phyloP scores from a whole-genome alignment of 2,113 vertebrate genomes.

The Loxodonta africana region DNA sequence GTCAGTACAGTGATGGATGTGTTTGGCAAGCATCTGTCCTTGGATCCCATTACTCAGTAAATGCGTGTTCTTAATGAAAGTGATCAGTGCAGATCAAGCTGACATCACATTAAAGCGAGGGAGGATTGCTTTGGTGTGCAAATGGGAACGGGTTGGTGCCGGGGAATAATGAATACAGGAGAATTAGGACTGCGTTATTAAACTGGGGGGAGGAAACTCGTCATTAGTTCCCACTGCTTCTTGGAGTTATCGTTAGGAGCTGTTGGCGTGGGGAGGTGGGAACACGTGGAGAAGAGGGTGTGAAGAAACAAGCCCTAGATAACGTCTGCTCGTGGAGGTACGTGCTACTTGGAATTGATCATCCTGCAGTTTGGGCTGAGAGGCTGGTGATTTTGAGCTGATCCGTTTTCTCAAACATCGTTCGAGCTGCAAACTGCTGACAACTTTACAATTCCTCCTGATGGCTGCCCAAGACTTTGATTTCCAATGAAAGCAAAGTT shows the following conservation, averaged over 20 bases:
- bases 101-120: slow-evolving; percentile 75
- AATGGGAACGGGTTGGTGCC: slow-evolving; percentile 79
- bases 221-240: slow-evolving; percentile 64
- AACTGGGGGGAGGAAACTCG: slow-evolving; percentile 66
- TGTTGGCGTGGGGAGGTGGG: slow-evolving; percentile 71
- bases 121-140: slow-evolving; percentile 77
- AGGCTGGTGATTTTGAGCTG: slow-evolving; percentile 63
- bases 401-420: slow-evolving; percentile 54
- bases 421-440: slow-evolving; percentile 28
- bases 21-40: slow-evolving; percentile 74
- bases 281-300: slow-evolving; percentile 62
- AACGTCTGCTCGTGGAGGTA: slow-evolving; percentile 63
- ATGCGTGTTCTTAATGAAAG: slow-evolving; percentile 82
- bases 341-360: slow-evolving; percentile 43
- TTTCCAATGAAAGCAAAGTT: slow-evolving; percentile 53
- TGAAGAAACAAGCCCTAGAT: slow-evolving; percentile 69
- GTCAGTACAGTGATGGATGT: slow-evolving; percentile 64
- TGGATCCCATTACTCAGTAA: slow-evolving; percentile 78
- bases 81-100: slow-evolving; percentile 78
- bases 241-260: slow-evolving; percentile 68
- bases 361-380: slow-evolving; percentile 64
- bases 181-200: slow-evolving; percentile 75
- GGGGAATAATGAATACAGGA: slow-evolving; percentile 74
- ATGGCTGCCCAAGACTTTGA: background rate
- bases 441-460: background rate